A percentile compares a stretch with the other conserved stretches of the same genome.
phyloP scores from a whole-genome alignment of 2,113 vertebrate species.

The Heterochromis multidens region DNA sequence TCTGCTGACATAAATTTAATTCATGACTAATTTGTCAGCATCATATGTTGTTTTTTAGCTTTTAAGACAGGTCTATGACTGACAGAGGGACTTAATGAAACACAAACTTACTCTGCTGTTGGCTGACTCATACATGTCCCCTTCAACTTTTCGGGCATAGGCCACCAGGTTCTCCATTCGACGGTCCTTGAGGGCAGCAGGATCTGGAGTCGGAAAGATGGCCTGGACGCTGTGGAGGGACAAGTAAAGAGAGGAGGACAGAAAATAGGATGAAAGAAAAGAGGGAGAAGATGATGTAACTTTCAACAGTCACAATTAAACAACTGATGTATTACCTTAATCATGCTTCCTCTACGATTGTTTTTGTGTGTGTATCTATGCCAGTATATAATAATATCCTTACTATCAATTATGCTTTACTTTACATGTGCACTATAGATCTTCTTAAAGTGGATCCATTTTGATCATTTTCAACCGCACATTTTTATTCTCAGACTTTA shows the following conservation, averaged over 20 bases:
- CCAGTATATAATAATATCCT: no score
- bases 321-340: no score
- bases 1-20: neutral
- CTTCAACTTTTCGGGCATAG: constrained; percentile 96
- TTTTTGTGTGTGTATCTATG: no score
- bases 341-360: no score
- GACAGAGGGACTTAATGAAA: neutral
- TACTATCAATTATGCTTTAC: no score
- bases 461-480: no score
- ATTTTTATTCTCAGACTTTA: no score
- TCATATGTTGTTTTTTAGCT: neutral
- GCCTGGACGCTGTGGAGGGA: constrained; percentile 86
- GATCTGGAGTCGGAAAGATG: constrained; percentile 98
- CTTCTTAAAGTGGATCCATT: no score
- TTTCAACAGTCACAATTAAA: neutral
- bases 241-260: neutral
- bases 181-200: constrained; percentile 93
- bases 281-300: neutral
- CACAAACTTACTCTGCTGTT: constrained; percentile 85
- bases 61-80: neutral
- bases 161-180: constrained; percentile 98
- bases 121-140: constrained; percentile 97
- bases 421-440: no score
- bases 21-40: neutral
- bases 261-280: neutral